Percentiles rank a stretch among this genome's conserved stretches.
These are phyloP conservation scores for Podargus strigoides DNA, from an alignment of 2,797 vertebrate species.

Conservation along the genomic window DNA sequence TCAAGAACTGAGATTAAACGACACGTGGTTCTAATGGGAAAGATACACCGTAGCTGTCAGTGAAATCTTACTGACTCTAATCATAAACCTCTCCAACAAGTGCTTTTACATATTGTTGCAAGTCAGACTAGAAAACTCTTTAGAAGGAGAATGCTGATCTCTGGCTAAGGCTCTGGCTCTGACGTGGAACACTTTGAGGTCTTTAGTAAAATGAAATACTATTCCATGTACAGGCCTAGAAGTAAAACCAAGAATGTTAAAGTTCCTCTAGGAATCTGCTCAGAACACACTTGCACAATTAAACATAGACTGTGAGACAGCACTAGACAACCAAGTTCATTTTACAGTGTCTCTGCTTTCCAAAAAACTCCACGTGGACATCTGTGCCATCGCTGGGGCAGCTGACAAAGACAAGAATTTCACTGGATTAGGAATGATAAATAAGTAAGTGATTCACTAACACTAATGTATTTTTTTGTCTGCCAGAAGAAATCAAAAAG, in stretches of 20 bases:
- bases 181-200: not conserved
- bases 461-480: not conserved
- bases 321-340: not conserved
- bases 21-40: not conserved
- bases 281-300: not conserved
- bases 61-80: not conserved
- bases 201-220: not conserved
- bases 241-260: not conserved
- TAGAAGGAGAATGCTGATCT: not conserved
- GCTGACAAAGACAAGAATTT: not conserved
- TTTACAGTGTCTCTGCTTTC: not conserved
- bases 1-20: not conserved
- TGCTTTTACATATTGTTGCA: not conserved
- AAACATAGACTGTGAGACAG: not conserved
- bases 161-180: not conserved
- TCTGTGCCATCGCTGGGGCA: not conserved
- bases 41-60: not conserved
- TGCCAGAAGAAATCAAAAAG: not conserved
- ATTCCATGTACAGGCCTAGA: not conserved
- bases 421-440: not conserved
- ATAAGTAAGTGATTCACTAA: not conserved
- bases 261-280: not conserved
- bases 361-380: accelerated
- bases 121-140: not conserved
- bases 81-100: not conserved